Evolutionary conservation across 2,888 invertebrate genomes (phyloP).

Genomic region (Hermaeophaga mercurialis): DNA sequence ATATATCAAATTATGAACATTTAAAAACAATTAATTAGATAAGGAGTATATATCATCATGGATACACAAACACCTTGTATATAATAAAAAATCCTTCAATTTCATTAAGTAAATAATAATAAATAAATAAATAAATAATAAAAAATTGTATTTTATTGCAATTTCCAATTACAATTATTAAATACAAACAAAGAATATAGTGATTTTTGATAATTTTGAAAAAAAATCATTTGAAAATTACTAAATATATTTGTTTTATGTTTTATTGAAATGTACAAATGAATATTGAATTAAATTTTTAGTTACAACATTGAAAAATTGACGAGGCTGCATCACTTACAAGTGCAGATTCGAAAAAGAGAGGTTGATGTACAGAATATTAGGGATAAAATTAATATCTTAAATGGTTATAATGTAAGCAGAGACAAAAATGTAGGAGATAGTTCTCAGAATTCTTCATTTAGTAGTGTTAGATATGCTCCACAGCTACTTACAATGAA

Average conservation of each 20-base stretch:
- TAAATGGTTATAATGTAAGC: conserved; percentile 39
- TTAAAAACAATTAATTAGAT: no score
- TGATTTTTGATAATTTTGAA: not conserved
- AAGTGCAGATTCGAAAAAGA: conserved; percentile 73
- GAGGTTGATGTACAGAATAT: conserved; percentile 65
- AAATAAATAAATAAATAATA: no score
- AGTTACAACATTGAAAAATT: conserved; percentile 76
- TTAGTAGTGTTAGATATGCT: conserved; percentile 47
- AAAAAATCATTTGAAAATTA: not conserved
- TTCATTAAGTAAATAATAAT: no score
- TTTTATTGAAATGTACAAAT: no score
- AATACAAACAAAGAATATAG: no score
- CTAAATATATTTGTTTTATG: not conserved
- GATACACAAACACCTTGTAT: no score
- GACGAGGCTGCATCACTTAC: conserved; percentile 70
- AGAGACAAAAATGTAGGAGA: conserved; percentile 28
- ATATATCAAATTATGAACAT: no score
- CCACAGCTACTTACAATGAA: conserved; percentile 56
- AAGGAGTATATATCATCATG: no score
- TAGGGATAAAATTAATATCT: conserved; percentile 54
- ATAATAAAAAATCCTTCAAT: no score
- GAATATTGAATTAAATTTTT: no score
- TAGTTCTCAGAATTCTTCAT: conserved; percentile 32
- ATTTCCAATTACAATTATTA: no score
- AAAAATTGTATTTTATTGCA: no score